Base-by-base conservation (phyloP, 2,797 vertebrate genomes). In the Coluber constrictor region DNA sequence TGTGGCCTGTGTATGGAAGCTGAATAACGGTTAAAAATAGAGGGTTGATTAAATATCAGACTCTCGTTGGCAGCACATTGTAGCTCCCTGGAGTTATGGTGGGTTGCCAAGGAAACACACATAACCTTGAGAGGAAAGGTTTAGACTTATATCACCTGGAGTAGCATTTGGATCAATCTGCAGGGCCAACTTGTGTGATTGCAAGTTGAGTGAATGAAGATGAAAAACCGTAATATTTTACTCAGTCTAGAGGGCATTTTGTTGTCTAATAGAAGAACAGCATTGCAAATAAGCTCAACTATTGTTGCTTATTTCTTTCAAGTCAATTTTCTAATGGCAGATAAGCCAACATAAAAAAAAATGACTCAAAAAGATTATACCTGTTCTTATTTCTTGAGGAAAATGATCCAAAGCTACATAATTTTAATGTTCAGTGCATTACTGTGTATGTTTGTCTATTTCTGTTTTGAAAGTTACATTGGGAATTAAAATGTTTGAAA, bases 81-180 rank as follows among this genome's bases (percentile, higher is more conserved):
- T 95, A 92, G 94, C 93, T 94, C 92, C 94, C 88, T 92, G 95
- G 95, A 95, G 97, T 96, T 97, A 92, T 94, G 94, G 94, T 94
- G 91, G 91, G 97, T 98, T 97, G 94, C 96, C 95, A 97, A 96
- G 94, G 97, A 95, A 97, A 97, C 93, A 4, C 91, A 0, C 63
- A 0, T 95, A 96, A 96, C 96, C 96, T 97, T 97, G 95, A 95
- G 95, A 1, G 3, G 87, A 94, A 61, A 94, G 96, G 95, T 97
- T 97, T 97, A 87, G 96, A 96, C 96, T 95, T 94, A 91, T 79
- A 79, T 95, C 4, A 95, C 96, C 96, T 96, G 97, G 97, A 97
- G 92, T 88, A 94, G 94, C 94, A 91, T 96, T 97, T 96, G 96
- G 54, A 96, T 95, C 94, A 97, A 96, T 93, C 92, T 95, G 91